Evolutionary conservation across 2,797 vertebrate species (phyloP).

Genomic region (Capromys pilorides): DNA sequence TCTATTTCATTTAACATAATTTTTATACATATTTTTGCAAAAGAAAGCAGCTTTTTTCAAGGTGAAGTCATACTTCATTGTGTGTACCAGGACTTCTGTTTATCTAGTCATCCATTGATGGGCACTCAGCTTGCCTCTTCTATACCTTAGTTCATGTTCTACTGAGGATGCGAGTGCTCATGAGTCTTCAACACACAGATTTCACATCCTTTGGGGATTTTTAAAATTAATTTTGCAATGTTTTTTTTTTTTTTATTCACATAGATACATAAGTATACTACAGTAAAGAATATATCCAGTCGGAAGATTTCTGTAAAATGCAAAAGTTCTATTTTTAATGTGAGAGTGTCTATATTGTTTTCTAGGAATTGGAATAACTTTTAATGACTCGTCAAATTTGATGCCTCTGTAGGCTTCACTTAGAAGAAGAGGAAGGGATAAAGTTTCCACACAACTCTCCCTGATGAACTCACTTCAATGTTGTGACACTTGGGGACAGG

Average conservation of each 20-base stretch:
- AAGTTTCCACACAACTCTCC: background rate
- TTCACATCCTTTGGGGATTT: background rate
- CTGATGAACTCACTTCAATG: background rate
- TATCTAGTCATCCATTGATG: too few species aligned
- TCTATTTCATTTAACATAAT: background rate
- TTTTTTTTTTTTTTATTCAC: background rate
- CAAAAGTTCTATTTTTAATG: background rate
- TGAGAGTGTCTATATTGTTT: background rate
- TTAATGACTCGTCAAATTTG: background rate
- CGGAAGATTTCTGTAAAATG: background rate
- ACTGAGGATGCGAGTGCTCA: background rate
- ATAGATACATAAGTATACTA: background rate
- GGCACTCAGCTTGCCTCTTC: background rate
- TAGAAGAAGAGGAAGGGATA: background rate
- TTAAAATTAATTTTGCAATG: background rate
- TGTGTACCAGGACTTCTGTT: background rate
- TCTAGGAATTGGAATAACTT: background rate
- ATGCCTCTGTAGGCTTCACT: background rate
- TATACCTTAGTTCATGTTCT: background rate
- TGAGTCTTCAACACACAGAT: background rate
- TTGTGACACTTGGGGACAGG: background rate
- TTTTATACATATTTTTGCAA: background rate
- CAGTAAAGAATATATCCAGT: background rate
- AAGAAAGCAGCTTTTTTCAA: background rate
- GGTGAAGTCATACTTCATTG: background rate